Evolutionary conservation across 2,797 vertebrate genomes (phyloP).

Genomic region (Oryzias sinensis): DNA sequence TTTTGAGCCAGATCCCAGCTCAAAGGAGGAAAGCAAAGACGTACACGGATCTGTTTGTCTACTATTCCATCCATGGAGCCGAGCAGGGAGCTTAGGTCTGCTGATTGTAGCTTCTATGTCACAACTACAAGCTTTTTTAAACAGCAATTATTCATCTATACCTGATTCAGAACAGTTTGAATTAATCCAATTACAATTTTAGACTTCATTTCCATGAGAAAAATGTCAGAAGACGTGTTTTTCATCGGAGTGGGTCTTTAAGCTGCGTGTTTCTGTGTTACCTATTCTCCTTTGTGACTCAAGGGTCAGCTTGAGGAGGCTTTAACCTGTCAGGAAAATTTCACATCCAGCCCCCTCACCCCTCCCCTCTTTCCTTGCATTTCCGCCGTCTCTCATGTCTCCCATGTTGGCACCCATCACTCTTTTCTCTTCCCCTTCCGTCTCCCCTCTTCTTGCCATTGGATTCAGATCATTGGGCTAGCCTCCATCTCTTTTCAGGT

Average conservation of each 20-base stretch:
- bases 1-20: too few species aligned
- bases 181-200: too few species aligned
- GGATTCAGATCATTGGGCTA: slow-evolving; percentile 77
- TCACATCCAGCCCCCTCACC: slow-evolving; percentile 72
- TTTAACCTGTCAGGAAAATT: slow-evolving; percentile 82
- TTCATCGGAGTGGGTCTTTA: too few species aligned
- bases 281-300: slow-evolving; percentile 51
- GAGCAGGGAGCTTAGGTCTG: too few species aligned
- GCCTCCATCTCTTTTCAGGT: slow-evolving; percentile 57
- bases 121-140: slow-evolving; percentile 31
- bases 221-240: not conserved
- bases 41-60: too few species aligned
- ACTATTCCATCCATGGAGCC: too few species aligned
- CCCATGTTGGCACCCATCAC: slow-evolving; percentile 78
- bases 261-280: slow-evolving; percentile 25
- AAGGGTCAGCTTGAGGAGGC: slow-evolving; percentile 70
- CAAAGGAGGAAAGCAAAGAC: too few species aligned
- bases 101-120: not conserved
- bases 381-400: slow-evolving; percentile 57
- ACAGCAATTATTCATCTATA: too few species aligned
- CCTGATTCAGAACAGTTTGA: too few species aligned
- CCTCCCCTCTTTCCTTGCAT: slow-evolving; percentile 63
- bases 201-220: too few species aligned
- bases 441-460: slow-evolving; percentile 62
- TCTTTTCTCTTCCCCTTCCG: slow-evolving; percentile 52